Evolutionary conservation across 2,888 invertebrate genomes (phyloP).

Genomic region (Stenurella melanura): DNA sequence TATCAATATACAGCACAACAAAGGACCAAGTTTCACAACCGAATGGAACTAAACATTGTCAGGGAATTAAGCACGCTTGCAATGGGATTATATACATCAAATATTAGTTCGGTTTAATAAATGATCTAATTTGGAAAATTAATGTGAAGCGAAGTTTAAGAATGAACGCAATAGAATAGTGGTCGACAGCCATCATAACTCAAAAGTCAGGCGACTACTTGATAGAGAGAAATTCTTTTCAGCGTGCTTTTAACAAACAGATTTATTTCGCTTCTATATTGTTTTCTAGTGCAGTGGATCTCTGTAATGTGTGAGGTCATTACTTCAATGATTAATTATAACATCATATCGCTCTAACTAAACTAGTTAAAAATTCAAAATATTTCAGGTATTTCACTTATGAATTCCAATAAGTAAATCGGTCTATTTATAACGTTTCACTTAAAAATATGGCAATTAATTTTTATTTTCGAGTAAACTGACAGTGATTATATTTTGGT

Average conservation of each 20-base stretch:
- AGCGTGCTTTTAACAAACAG: background rate
- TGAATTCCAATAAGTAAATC: too few species aligned
- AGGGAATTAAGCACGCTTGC: background rate
- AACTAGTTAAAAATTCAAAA: too few species aligned
- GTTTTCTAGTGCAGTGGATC: background rate
- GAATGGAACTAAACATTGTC: background rate
- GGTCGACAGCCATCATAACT: background rate
- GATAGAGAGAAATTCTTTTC: background rate
- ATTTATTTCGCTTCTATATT: background rate
- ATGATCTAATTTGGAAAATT: background rate
- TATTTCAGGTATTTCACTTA: too few species aligned
- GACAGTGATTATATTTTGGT: too few species aligned
- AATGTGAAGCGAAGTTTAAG: background rate
- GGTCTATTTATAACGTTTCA: too few species aligned
- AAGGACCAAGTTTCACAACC: background rate
- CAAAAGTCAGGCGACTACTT: background rate
- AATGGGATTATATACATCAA: background rate
- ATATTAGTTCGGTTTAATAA: constrained; percentile 12
- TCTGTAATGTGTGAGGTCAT: background rate
- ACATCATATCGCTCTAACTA: too few species aligned
- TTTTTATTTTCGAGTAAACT: too few species aligned
- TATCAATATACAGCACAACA: background rate
- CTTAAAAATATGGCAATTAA: too few species aligned
- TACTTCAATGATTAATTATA: background rate
- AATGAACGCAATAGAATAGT: background rate